Percentiles rank a stretch among this genome's conserved stretches.
Conservation (phyloP, 1,140 invertebrate species). For the Hypothenemus hampei region DNA sequence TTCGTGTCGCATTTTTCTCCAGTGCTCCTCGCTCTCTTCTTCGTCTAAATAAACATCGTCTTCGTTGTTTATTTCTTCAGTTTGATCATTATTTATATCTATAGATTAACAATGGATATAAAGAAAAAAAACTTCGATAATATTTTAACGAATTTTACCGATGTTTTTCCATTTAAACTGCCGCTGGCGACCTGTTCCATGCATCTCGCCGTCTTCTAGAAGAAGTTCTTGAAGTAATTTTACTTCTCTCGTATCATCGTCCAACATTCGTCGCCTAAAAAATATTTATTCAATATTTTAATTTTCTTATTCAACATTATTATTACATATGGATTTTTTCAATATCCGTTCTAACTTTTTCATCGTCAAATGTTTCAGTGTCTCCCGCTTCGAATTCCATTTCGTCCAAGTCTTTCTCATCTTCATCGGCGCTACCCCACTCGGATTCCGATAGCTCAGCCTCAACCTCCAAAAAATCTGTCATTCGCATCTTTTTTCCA, state of each 20-base stretch:
- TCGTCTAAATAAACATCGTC: conserved; percentile 52
- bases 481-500: conserved; percentile 47
- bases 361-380: conserved; percentile 67
- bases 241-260: conserved; percentile 77
- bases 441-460: conserved; percentile 83
- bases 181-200: conserved; percentile 65
- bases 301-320: neutral
- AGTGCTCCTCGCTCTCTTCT: conserved; percentile 62
- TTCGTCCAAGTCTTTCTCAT: conserved; percentile 66
- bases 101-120: neutral
- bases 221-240: conserved; percentile 73
- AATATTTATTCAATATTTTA: neutral
- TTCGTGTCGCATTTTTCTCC: conserved; percentile 62
- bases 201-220: conserved; percentile 82
- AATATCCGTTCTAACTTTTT: conserved; percentile 58
- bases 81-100: conserved; percentile 34
- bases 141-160: no score
- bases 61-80: conserved; percentile 39
- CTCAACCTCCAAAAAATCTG: conserved; percentile 77
- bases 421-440: conserved; percentile 71
- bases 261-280: conserved; percentile 63
- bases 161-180: conserved; percentile 79
- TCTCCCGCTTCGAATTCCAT: conserved; percentile 72
- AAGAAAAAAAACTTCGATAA: neutral
- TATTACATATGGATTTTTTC: conserved; percentile 65